Base-by-base conservation (phyloP, 2,797 vertebrate genomes). In the Premnoplex brunnescens region DNA sequence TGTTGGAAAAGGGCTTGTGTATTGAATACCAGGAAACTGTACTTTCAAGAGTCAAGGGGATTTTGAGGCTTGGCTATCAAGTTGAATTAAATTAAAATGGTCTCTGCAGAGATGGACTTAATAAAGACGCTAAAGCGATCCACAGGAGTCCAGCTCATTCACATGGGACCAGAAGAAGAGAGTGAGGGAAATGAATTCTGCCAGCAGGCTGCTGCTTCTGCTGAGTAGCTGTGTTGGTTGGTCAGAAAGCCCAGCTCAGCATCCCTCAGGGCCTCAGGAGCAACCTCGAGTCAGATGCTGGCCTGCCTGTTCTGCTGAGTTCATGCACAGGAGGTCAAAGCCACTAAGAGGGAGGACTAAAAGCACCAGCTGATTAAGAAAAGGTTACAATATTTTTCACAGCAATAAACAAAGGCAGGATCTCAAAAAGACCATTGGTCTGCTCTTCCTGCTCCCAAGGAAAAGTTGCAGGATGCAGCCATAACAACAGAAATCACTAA, bases 81-180 rank as follows among this genome's bases (percentile, higher is more conserved):
- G 82, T 72, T 58, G 69, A 75, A 93, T 96, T 94, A 85, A n/a
- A 92, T 93, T 95, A 83, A 95, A 97, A 95, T 34, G 85, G 77
- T 96, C 89, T 96, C 96, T 96, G 63, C 39, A 78, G 91, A 89
- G 56, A 7, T 24, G 56, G 80, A 79, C 88, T 66, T 91, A 91
- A 95, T 94, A 85, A 87, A 94, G 73, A 81, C 89, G 71, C 72
- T 58, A 64, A 82, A 85, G 71, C 56, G 71, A 91, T 89, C 64
- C 66, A 19, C 27, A 7, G 80, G 96, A 90, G 75, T 62, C 71
- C 56, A 56, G 12, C 41, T 85, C 39, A 8, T 96, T 89, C 91
- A 66, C 91, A 39, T 4, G 32, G 43, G 82, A 75, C 72, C 56
- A 62, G 63, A 82, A 91, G 83, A 90, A 62, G 76, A 60, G 79